Percentiles rank a stretch among this genome's conserved stretches.
phyloP scores from a whole-genome alignment of 2,797 vertebrate species.

The Cossypha polioptera region DNA sequence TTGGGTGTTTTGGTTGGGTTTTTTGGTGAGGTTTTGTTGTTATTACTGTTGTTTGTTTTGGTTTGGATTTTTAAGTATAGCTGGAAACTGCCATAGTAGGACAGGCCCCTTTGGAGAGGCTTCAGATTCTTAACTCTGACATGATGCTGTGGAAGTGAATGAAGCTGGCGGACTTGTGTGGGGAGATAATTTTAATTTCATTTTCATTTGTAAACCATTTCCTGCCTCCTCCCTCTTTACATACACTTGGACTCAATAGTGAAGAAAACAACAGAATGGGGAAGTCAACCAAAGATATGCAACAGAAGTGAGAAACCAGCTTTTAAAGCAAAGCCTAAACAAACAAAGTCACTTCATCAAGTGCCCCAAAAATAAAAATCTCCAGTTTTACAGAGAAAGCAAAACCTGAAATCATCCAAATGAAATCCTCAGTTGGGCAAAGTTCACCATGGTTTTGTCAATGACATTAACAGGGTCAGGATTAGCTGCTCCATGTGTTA shows the following conservation, averaged over 20 bases:
- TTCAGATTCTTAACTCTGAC: neutral
- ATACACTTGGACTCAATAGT: neutral
- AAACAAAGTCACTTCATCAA: neutral
- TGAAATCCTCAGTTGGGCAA: neutral
- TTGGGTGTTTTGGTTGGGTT: neutral
- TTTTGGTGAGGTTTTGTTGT: neutral
- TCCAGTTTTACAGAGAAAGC: neutral
- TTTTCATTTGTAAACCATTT: neutral
- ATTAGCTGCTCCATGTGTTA: neutral
- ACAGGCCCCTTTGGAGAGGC: neutral
- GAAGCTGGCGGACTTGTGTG: neutral
- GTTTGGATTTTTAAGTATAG: neutral
- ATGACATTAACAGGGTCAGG: neutral
- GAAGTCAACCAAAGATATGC: neutral
- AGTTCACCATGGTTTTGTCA: neutral
- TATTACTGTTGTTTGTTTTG: neutral
- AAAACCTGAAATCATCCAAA: neutral
- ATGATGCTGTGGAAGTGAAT: neutral
- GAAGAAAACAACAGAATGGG: neutral
- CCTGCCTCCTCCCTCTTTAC: neutral
- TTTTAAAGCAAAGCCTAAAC: neutral
- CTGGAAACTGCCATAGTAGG: neutral
- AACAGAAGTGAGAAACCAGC: neutral
- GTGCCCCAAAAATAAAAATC: neutral
- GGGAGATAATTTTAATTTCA: neutral